These are phyloP conservation scores for Pangasius larnaudii DNA, from an alignment of 2,797 vertebrate genomes.

Conservation along the genomic window DNA sequence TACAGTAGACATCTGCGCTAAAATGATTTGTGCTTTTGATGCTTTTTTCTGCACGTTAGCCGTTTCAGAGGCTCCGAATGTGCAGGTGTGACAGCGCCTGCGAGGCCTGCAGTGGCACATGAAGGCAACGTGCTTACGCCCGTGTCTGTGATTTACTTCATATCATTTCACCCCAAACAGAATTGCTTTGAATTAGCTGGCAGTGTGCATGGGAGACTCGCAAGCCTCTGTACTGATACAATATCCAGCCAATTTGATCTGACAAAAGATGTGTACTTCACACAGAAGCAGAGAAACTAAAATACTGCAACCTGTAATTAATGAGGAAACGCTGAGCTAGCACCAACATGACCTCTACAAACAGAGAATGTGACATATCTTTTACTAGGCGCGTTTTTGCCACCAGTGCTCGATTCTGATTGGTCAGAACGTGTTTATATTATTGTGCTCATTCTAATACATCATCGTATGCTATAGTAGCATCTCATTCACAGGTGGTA, in stretches of 20 bases:
- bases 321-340: neutral
- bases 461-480: neutral
- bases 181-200: conserved; percentile 71
- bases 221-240: conserved; percentile 47
- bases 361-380: neutral
- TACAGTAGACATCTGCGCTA: conserved; percentile 49
- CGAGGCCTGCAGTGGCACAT: conserved; percentile 64
- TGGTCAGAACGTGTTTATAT: neutral
- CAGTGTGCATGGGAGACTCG: conserved; percentile 50
- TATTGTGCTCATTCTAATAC: neutral
- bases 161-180: conserved; percentile 68
- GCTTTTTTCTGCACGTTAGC: conserved; percentile 40
- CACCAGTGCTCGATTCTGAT: neutral
- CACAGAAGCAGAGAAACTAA: neutral
- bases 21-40: conserved; percentile 63
- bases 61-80: conserved; percentile 53
- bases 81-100: conserved; percentile 69
- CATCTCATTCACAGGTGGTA: neutral
- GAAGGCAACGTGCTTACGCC: conserved; percentile 54
- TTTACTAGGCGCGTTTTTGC: neutral
- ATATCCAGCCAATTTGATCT: conserved; percentile 21
- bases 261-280: neutral
- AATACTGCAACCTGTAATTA: neutral
- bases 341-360: neutral
- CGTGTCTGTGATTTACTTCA: conserved; percentile 67